Evolutionary conservation across 1,140 invertebrate genomes (phyloP).

Genomic region (Trachelipus rathkii): DNA sequence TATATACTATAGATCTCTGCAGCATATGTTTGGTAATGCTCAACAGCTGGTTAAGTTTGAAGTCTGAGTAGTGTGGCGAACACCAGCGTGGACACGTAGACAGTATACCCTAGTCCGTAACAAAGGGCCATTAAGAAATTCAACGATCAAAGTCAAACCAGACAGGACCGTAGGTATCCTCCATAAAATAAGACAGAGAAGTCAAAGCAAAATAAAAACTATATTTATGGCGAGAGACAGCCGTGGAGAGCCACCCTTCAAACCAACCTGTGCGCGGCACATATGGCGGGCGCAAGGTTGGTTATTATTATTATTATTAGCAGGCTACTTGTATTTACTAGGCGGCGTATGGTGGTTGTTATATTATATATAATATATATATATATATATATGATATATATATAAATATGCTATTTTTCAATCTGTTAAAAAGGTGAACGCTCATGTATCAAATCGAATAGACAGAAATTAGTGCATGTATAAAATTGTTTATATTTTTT

Average conservation of each 20-base stretch:
- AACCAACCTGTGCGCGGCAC: constrained; percentile 29
- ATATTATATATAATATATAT: too few relatives aligned
- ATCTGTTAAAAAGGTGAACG: too few relatives aligned
- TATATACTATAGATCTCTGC: constrained; percentile 66
- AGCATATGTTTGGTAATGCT: constrained; percentile 76
- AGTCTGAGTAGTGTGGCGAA: constrained; percentile 67
- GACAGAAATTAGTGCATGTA: too few relatives aligned
- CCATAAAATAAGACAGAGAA: constrained; percentile 2
- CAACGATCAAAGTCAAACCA: constrained; percentile 32
- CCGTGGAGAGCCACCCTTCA: background rate
- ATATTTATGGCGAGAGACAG: constrained; percentile 19
- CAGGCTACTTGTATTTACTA: too few relatives aligned
- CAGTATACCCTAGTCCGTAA: constrained; percentile 71
- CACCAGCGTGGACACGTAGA: constrained; percentile 70
- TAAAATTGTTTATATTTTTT: too few relatives aligned
- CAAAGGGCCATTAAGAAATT: constrained; percentile 59
- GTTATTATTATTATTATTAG: too few relatives aligned
- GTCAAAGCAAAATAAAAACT: too few relatives aligned
- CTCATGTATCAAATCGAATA: too few relatives aligned
- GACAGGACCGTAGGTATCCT: constrained; percentile 17
- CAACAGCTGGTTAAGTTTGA: constrained; percentile 62
- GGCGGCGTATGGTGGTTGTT: too few relatives aligned
- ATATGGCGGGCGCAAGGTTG: too few relatives aligned
- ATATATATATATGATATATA: too few relatives aligned
- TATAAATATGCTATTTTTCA: too few relatives aligned